These are phyloP conservation scores for Odontamblyopus rebecca DNA, from an alignment of 2,797 vertebrate species.

Conservation along the genomic window DNA sequence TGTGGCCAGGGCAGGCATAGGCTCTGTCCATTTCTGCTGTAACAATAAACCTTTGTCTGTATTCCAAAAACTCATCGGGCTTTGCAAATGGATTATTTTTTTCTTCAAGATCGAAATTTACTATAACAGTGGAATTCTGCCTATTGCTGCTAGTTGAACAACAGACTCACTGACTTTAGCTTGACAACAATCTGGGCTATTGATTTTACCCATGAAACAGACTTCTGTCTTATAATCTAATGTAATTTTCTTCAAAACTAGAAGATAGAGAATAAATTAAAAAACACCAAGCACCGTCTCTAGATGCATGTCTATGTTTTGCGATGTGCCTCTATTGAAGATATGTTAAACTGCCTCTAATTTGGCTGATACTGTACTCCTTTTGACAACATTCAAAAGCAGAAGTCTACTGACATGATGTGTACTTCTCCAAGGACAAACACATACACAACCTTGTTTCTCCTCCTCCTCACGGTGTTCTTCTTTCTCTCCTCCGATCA, in stretches of 20 bases:
- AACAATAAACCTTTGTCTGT: no score
- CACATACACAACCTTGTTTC: conserved; percentile 54
- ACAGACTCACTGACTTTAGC: neutral
- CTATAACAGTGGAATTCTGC: no score
- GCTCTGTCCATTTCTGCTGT: no score
- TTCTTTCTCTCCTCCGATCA: conserved; percentile 50
- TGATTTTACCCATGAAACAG: neutral
- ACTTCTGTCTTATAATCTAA: neutral
- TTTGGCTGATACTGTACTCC: conserved; percentile 18
- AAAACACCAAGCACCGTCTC: neutral
- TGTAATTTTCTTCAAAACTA: neutral
- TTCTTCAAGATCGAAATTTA: no score
- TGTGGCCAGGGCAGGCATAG: no score
- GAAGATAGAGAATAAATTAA: neutral
- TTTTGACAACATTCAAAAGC: conserved; percentile 28
- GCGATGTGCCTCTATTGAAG: conserved; percentile 3
- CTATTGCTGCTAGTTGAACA: neutral
- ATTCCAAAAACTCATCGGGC: no score
- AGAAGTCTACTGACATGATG: conserved; percentile 25
- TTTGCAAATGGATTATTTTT: no score
- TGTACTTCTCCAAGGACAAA: conserved; percentile 51
- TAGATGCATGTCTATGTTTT: conserved; percentile 9
- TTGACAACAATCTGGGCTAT: neutral
- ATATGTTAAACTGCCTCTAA: conserved; percentile 24
- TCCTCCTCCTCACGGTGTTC: conserved; percentile 30